Base-by-base conservation (phyloP, 2,113 vertebrate genomes). In the Pteronura brasiliensis region DNA sequence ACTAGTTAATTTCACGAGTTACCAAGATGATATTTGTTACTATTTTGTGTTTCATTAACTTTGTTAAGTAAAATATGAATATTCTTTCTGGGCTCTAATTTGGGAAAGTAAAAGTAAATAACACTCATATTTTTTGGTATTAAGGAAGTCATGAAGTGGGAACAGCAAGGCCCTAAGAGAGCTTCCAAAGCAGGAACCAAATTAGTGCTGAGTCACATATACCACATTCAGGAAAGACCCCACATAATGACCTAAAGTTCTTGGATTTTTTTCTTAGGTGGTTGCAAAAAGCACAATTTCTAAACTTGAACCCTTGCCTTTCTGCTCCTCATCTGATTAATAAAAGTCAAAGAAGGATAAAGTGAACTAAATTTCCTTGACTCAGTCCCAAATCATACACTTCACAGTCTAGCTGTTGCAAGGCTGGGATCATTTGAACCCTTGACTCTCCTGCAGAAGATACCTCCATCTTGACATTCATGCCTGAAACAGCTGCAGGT, bases 1-100 rank as follows among this genome's bases (percentile, higher is more conserved):
- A 72, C n/a, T 76, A 86, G 39, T 91, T 98, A 98, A 98, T 98
- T 98, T 96, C 76, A 94, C 39, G 61, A 97, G 98, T 98, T 98
- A 59, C 76, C 71, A 98, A 98, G 95, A 98, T 94, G 93, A 96
- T 92, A 96, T 97, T 97, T 97, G 92, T 93, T 98, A 87, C 18
- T 85, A 93, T 97, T 98, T 96, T 87, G 79, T 95, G 93, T 97
- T 97, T 96, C 61, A 31, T 96, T 98, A 95, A 96, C 72, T 95
- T 96, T 49, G 90, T 69, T 96, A 96, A 93, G 93, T 63, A n/a
- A 98, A 98, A 95, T 93, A 49, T 83, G 77, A 93, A 96, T 76
- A 77, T 94, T 97, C 82, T 95, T 86, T 86, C 85, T 29, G 96
- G 72, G 89, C 57, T 42, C 83, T 90, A 96, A 97, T 93, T 42